Conservation (phyloP, 2,113 vertebrate genomes). For the Balaenoptera acutorostrata region DNA sequence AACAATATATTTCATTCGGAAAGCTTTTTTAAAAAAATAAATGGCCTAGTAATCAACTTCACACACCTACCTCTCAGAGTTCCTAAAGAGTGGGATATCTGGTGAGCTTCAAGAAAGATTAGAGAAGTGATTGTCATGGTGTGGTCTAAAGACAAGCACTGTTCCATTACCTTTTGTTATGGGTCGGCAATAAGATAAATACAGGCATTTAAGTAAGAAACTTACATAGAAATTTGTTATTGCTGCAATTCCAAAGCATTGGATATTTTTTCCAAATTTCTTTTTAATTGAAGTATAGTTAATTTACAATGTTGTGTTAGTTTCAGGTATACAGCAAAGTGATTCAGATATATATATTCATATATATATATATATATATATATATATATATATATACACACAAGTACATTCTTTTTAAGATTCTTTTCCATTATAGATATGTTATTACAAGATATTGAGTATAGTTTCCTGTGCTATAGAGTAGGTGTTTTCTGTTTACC, state of each 20-base stretch:
- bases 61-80: background rate
- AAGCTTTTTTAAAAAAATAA: background rate
- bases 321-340: too few species aligned
- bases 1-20: background rate
- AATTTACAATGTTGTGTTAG: too few species aligned
- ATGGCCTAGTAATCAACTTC: background rate
- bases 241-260: background rate
- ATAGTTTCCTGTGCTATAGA: too few species aligned
- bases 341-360: too few species aligned
- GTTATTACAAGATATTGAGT: too few species aligned
- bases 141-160: rapidly evolving
- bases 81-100: background rate
- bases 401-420: too few species aligned
- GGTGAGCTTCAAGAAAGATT: background rate
- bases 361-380: too few species aligned
- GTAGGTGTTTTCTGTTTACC: too few species aligned
- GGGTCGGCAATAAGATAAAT: background rate
- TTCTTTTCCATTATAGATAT: too few species aligned
- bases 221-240: background rate
- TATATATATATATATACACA: too few species aligned
- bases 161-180: background rate
- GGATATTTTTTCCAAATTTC: background rate
- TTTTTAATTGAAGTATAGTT: too few species aligned
- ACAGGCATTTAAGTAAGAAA: background rate
- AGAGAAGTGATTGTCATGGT: background rate